phyloP scores from a whole-genome alignment of 2,797 vertebrate species.

The Eidolon dupreanum region DNA sequence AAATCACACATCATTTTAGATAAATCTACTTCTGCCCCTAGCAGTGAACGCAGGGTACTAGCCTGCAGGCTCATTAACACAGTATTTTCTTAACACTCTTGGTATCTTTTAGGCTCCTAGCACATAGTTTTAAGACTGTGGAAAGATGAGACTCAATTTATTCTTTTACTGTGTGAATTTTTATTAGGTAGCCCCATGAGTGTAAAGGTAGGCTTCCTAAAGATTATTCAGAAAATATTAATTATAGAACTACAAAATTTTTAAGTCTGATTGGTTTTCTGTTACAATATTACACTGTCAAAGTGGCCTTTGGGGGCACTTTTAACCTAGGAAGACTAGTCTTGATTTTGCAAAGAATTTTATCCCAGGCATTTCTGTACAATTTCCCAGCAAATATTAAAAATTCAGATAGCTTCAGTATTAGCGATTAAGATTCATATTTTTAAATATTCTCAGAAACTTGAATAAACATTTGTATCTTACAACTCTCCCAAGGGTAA shows the following conservation, averaged over 20 bases:
- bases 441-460: constrained; percentile 27
- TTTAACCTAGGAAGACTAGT: not conserved
- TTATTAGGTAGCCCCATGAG: not conserved
- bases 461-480: constrained; percentile 29
- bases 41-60: not conserved
- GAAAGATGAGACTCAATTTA: not conserved
- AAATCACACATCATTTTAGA: not conserved
- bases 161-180: not conserved
- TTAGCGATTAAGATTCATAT: constrained; percentile 41
- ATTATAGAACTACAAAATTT: not conserved
- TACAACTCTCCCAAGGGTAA: not conserved
- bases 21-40: not conserved
- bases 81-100: not conserved
- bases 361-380: not conserved
- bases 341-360: constrained; percentile 25
- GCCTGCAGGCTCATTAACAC: not conserved
- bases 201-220: not conserved
- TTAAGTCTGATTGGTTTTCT: not conserved
- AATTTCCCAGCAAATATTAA: constrained; percentile 43
- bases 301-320: constrained; percentile 1
- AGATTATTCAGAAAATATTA: constrained; percentile 38
- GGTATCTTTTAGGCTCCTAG: not conserved
- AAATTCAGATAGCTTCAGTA: constrained; percentile 31
- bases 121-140: not conserved
- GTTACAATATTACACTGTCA: not conserved